Conservation (phyloP, 2,113 vertebrate genomes). For the Entelurus aequoreus region DNA sequence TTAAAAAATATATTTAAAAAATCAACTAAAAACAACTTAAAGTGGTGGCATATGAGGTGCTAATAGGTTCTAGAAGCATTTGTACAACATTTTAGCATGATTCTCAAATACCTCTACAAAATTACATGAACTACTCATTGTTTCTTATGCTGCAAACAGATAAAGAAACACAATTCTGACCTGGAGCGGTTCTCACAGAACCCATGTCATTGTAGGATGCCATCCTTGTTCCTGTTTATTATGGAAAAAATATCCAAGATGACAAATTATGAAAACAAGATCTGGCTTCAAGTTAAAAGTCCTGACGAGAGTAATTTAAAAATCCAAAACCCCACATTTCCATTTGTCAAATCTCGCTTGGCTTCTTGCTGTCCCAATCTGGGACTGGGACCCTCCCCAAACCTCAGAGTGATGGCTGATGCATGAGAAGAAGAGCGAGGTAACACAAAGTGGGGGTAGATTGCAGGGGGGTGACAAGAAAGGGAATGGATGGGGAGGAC, state of each 20-base stretch:
- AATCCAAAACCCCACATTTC: conserved; percentile 28
- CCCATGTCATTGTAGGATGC: conserved; percentile 25
- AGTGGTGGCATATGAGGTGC: conserved; percentile 26
- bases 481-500: conserved; percentile 40
- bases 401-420: conserved; percentile 35
- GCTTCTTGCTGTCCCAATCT: conserved; percentile 26
- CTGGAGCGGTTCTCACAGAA: conserved; percentile 46
- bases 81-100: conserved; percentile 1
- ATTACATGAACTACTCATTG: too few relatives aligned
- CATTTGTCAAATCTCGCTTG: conserved; percentile 24
- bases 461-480: conserved; percentile 26
- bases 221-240: conserved; percentile 20
- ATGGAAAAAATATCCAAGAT: conserved; percentile 39
- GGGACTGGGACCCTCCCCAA: conserved; percentile 58
- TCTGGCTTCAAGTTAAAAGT: conserved; percentile 17
- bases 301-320: conserved; percentile 4
- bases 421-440: conserved; percentile 19
- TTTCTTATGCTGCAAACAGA: background rate
- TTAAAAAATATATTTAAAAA: background rate
- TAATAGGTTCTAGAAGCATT: conserved; percentile 35
- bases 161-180: conserved; percentile 32
- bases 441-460: conserved; percentile 23
- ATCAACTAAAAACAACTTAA: conserved; percentile 18
- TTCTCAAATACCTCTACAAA: background rate
- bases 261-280: conserved; percentile 10